Base-by-base conservation (phyloP, 2,888 invertebrate genomes). In the Xestobium rufovillosum region DNA sequence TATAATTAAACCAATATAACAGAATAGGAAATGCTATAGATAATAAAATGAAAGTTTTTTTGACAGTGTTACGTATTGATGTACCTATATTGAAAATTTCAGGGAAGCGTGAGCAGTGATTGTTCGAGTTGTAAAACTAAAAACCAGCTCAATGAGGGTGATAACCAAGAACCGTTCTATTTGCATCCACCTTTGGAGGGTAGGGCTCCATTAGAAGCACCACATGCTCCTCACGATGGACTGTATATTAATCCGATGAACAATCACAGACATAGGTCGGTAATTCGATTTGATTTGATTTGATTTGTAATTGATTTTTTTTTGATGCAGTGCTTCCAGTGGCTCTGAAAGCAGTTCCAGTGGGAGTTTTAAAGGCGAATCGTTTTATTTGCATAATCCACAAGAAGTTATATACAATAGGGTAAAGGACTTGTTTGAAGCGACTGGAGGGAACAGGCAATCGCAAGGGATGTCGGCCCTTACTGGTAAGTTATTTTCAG, bases 211-310 rank as follows among this genome's bases (percentile, higher is more conserved):
- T 35, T 65, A 28, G 67, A 66, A 48, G 57, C 65, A 2, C 55
- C 50, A 59, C 70, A 70, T 44, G 76, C 41, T 17, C 80, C 80
- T 0, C 78, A 81, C 38, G 86, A 88, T 52, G 88, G 88, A 0
- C 71, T 88, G 26, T 89, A 88, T 58, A 80, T 89, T 41, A 88
- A 87, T 60, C 87, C 88, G 0, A 86, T 88, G 84, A 76, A 71
- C 39, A 60, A 62, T 17, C 65, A 64, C 44, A 55, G 63, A 40
- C 61, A 65, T 45, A 64, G 64, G 65, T 59, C 46, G 42, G 16
- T 31, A 19, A 19, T 26, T n/a, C n/a, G n/a, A 25, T 15, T 15
- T 26, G 12, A 4, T 31, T 33, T 15, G 12, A 25, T 13, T n/a
- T 26, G 3, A n/a, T 19, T 19, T n/a, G 8, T 25, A 8, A 12